Base-by-base conservation (phyloP, 1,140 invertebrate species). In the Pogonomyrmex barbatus region DNA sequence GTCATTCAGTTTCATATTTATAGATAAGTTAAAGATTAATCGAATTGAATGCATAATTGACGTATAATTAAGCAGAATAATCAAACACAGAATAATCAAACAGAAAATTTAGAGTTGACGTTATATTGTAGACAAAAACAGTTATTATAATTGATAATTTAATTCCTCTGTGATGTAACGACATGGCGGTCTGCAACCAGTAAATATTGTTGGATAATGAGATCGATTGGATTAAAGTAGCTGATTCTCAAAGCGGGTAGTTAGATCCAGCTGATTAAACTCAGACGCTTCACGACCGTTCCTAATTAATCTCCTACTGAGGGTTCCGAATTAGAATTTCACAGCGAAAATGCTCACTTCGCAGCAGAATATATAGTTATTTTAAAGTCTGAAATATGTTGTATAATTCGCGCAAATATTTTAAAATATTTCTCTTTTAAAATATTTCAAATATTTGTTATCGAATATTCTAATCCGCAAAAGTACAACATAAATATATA, bases 151-250 rank as follows among this genome's bases (percentile, higher is more conserved):
- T 39, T 47, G 30, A 65, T 65, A 24, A 65, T 65, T 52, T 63
- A 50, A 65, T 78, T 2, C 17, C 9, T 9, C n/a, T 4, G 10
- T 12, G 12, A 47, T 2, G 30, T 63, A 60, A 60, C 36, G 24
- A 78, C 8, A 14, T 4, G 54, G 3, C 33, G 24, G 42, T 36
- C 62, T 10, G 56, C 39, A 8, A 62, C 0, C 6, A 45, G 60
- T 73, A 84, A 84, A 84, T 79, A 88, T 89, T 77, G 62, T 78
- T 54, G 73, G 47, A 75, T 78, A 87, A 78, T 73, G 54, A 87
- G 68, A 84, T 85, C 63, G 76, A 68, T 70, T 50, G 75, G 75
- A 77, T 90, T 89, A 70, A 90, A 83, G 77, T 42, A 30, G 6
- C 9, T 52, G 79, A 71, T 73, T 52, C 67, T 71, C 65, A 70